Conservation (phyloP, 2,113 vertebrate species). For the Scophthalmus maximus region DNA sequence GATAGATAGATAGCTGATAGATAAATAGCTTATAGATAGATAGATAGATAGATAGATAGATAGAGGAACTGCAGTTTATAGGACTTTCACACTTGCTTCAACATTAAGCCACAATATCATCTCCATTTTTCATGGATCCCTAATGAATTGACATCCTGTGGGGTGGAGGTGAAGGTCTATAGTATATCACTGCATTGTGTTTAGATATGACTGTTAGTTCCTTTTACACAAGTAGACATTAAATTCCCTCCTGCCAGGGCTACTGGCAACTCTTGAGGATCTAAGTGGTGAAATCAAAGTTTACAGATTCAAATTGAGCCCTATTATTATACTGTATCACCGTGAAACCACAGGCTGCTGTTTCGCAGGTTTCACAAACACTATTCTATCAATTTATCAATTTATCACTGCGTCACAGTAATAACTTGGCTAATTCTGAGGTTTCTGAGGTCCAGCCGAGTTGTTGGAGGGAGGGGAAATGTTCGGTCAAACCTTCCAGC, state of each 20-base stretch:
- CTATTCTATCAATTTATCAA: background rate
- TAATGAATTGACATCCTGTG: background rate
- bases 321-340: background rate
- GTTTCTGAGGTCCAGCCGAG: conserved; percentile 10
- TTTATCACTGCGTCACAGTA: too few species aligned
- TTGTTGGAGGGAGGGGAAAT: conserved; percentile 29
- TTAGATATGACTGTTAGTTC: too few species aligned
- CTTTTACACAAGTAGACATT: background rate
- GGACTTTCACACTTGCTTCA: too few species aligned
- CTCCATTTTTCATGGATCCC: background rate
- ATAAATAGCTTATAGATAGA: too few species aligned
- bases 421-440: too few species aligned
- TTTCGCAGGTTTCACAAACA: background rate
- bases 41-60: too few species aligned
- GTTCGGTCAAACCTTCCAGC: conserved; percentile 36
- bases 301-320: background rate
- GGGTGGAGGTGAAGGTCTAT: background rate
- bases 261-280: too few species aligned
- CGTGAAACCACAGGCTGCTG: background rate
- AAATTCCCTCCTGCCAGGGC: too few species aligned
- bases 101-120: background rate
- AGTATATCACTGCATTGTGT: background rate
- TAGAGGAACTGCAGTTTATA: too few species aligned
- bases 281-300: background rate
- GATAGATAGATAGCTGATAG: too few species aligned